These are phyloP conservation scores for Cancer borealis DNA, from an alignment of 2,888 invertebrate genomes.

Conservation along the genomic window DNA sequence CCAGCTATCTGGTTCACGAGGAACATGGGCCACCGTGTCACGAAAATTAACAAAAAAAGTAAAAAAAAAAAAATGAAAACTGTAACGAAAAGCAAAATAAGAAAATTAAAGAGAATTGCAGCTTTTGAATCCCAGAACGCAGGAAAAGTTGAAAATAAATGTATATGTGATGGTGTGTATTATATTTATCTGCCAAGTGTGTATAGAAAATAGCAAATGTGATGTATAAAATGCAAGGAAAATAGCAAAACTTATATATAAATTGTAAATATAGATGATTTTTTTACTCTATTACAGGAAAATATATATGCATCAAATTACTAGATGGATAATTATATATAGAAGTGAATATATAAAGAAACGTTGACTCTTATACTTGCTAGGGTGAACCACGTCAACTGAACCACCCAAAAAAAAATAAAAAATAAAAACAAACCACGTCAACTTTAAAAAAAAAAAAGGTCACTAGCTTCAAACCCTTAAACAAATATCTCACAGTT, in stretches of 20 bases:
- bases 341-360: no score
- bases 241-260: background rate
- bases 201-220: background rate
- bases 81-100: background rate
- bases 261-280: background rate
- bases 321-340: background rate
- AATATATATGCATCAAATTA: background rate
- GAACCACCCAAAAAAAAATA: background rate
- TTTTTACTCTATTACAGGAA: background rate
- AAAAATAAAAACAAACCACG: background rate
- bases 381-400: no score
- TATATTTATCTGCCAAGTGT: background rate
- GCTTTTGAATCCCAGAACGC: background rate
- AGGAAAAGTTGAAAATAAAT: background rate
- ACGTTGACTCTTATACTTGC: no score
- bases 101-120: constrained; percentile 4
- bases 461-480: background rate
- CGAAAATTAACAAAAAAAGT: background rate
- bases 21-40: constrained; percentile 13
- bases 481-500: background rate
- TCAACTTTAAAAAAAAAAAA: background rate
- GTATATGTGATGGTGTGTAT: background rate
- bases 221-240: background rate
- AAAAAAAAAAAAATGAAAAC: background rate
- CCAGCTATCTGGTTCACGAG: constrained; percentile 22